Evolutionary conservation across 1,140 invertebrate species (phyloP), one percentile per base, ranked within the genome.

Genomic region (Akabosia matsudoensis): DNA sequence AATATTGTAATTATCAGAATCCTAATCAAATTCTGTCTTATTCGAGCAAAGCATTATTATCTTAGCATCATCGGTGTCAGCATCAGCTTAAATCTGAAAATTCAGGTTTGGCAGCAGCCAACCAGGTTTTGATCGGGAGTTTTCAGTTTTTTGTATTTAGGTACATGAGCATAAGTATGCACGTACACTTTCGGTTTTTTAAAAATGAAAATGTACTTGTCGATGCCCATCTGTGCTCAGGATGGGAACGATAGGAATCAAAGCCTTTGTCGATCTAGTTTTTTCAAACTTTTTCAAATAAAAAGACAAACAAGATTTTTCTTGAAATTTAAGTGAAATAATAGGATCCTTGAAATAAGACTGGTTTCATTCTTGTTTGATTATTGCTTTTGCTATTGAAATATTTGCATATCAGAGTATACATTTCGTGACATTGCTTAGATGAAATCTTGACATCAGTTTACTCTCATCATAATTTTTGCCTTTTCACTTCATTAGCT

Each of bases 31-130:
- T 18, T 45, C 37, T 18, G 7, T 45, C n/a, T 16, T 56, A 56
- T 56, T 22, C 7, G 3, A 16, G 22, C 54, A 56, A 22, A 56
- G 54, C 54, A 56, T 56, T 7, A 56, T 56, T 56, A 56, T 45
- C 37, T 45, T 4, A n/a, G 54, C 54, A 56, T 56, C 54, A 56
- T 56, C 54, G 4, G 10, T 3, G 22, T 56, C 54, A 56, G 10
- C 54, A 56, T 56, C 54, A 56, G 24, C 54, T 56, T 56, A 24
- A 56, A 24, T 56, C 54, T 56, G 54, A 56, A 7, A 56, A n/a
- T 56, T 56, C 54, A 16, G 54, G 54, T 56, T 56, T 56, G 54
- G 54, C 54, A 56, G 54, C 10, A 56, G 54, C 54, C 54, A 56
- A 56, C 13, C 24, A 56, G 24, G 37, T 45, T 10, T n/a, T n/a